Conservation (phyloP, 2,113 vertebrate species). For the Scartelaos histophorus region DNA sequence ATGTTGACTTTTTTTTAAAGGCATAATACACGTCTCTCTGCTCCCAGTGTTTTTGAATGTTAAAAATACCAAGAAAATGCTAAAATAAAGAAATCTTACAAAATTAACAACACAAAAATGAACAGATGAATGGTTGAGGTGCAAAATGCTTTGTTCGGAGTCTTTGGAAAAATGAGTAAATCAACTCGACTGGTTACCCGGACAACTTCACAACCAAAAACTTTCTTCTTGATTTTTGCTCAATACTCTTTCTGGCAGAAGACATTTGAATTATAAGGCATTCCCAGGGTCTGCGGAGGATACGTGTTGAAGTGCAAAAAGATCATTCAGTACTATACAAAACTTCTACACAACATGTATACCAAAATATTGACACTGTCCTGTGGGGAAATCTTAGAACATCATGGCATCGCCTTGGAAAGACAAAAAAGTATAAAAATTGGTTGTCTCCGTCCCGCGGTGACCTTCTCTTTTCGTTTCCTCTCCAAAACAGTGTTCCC, state of each 20-base stretch:
- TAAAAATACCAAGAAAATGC: constrained; percentile 26
- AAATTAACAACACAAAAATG: constrained; percentile 7
- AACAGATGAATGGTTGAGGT: constrained; percentile 63
- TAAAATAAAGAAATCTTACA: constrained; percentile 14
- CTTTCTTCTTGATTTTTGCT: constrained; percentile 37
- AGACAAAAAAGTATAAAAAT: constrained; percentile 63
- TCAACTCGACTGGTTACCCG: constrained; percentile 68
- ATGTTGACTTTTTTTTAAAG: constrained; percentile 12
- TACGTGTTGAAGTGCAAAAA: constrained; percentile 78
- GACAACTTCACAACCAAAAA: constrained; percentile 60
- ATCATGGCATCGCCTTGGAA: constrained; percentile 78
- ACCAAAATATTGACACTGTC: constrained; percentile 74
- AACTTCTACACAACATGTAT: constrained; percentile 71
- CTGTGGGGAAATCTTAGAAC: constrained; percentile 69
- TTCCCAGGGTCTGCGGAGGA: constrained; percentile 72
- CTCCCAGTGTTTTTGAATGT: constrained; percentile 29
- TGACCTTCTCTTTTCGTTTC: constrained; percentile 44
- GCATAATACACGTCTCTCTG: constrained; percentile 14
- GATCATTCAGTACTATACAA: constrained; percentile 76
- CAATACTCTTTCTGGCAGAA: constrained; percentile 71
- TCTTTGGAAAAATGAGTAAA: constrained; percentile 76
- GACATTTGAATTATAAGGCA: constrained; percentile 72
- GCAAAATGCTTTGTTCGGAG: constrained; percentile 76
- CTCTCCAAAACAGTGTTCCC: constrained; percentile 67
- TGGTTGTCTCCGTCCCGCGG: constrained; percentile 77